These are phyloP conservation scores for Eledona agricola DNA, from an alignment of 2,888 invertebrate genomes.

Conservation along the genomic window DNA sequence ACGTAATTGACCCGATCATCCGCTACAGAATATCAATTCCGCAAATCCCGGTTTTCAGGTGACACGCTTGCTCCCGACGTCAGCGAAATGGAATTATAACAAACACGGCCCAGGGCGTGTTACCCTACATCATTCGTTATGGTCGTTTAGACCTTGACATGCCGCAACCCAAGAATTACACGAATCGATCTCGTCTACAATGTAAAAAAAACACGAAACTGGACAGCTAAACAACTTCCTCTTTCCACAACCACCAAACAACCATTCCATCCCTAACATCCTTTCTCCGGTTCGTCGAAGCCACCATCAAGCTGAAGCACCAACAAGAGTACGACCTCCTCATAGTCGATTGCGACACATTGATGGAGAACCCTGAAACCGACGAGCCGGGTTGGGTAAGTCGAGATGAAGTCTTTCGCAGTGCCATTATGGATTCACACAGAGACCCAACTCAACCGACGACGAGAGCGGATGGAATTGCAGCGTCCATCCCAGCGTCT, in stretches of 20 bases:
- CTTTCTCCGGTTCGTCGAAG: slow-evolving; percentile 42
- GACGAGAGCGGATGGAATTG: slow-evolving; percentile 71
- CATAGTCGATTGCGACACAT: slow-evolving; percentile 61
- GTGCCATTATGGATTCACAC: slow-evolving; percentile 1
- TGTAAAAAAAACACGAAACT: slow-evolving; percentile 12
- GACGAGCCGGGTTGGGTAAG: slow-evolving; percentile 50
- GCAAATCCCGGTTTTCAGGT: slow-evolving; percentile 16
- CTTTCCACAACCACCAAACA: slow-evolving; percentile 16
- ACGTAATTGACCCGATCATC: too few species aligned
- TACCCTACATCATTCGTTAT: slow-evolving; percentile 22
- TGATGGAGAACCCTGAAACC: slow-evolving; percentile 64
- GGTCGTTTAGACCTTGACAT: slow-evolving; percentile 37
- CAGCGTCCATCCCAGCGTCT: slow-evolving; percentile 71
- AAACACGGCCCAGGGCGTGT: slow-evolving; percentile 31
- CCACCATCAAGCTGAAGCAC: slow-evolving; percentile 57
- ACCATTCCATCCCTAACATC: slow-evolving; percentile 40
- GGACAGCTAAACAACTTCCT: slow-evolving; percentile 12
- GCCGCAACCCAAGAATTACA: slow-evolving; percentile 23
- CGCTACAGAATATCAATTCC: too few species aligned
- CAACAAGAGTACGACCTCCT: slow-evolving; percentile 60
- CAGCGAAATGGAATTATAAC: slow-evolving; percentile 20
- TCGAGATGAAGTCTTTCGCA: not conserved
- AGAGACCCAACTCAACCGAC: slow-evolving; percentile 48
- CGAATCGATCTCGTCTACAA: slow-evolving; percentile 26
- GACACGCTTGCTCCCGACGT: slow-evolving; percentile 15